These are phyloP conservation scores for Chironomus striatipennis DNA, from an alignment of 1,140 invertebrate species.

Conservation along the genomic window DNA sequence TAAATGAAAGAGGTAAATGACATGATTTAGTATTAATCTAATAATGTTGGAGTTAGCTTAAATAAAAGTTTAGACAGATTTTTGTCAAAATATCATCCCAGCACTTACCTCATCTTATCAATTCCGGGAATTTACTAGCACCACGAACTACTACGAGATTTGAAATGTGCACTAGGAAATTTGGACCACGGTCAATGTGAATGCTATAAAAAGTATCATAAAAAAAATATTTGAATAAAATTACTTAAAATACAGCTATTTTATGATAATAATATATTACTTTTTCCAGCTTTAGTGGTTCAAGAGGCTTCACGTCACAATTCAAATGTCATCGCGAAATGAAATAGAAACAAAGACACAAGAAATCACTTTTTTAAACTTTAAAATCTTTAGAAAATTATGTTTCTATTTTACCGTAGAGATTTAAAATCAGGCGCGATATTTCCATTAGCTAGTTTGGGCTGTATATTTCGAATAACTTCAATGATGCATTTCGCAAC, in stretches of 20 bases:
- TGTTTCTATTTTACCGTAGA: not conserved
- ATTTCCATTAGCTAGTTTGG: not conserved
- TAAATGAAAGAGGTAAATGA: no score
- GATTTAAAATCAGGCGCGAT: not conserved
- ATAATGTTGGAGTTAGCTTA: no score
- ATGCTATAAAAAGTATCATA: not conserved
- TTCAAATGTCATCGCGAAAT: not conserved
- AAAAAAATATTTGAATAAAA: not conserved
- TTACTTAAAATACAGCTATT: not conserved
- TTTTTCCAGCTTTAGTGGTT: not conserved
- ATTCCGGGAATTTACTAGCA: not conserved
- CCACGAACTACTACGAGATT: not conserved
- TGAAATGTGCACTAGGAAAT: not conserved
- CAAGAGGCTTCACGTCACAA: not conserved
- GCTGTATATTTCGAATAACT: not conserved
- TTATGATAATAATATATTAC: not conserved
- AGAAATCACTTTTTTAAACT: no score
- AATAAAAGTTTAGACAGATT: no score
- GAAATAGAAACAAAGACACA: not conserved
- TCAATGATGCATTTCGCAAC: constrained; percentile 6
- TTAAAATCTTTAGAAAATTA: not conserved
- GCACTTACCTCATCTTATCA: not conserved
- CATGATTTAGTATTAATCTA: no score
- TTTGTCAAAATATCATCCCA: not conserved
- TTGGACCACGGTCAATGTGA: not conserved